phyloP scores from a whole-genome alignment of 1,140 invertebrate genomes.

The Drosophila ananassae region DNA sequence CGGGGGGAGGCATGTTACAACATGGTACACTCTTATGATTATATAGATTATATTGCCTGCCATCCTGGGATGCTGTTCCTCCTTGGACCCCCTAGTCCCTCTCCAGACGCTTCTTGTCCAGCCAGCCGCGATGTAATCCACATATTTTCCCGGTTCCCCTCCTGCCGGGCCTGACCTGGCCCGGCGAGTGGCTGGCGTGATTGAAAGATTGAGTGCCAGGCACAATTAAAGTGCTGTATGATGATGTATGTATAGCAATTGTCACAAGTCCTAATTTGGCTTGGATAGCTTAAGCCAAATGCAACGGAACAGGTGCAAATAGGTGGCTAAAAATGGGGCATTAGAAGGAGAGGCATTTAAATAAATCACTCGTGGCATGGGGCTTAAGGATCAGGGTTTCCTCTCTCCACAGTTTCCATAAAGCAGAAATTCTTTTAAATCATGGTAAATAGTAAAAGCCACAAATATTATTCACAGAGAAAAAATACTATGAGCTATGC shows the following conservation, averaged over 20 bases:
- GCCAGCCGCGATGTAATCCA: conserved; percentile 67
- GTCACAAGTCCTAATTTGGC: conserved; percentile 76
- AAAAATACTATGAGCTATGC: background rate
- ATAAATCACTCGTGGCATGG: conserved; percentile 9
- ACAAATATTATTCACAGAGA: background rate
- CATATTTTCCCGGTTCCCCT: conserved; percentile 10
- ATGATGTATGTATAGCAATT: conserved; percentile 74
- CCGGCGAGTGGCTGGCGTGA: conserved; percentile 47
- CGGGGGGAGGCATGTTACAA: conserved; percentile 57
- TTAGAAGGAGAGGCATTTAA: conserved; percentile 6
- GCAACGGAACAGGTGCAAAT: conserved; percentile 36
- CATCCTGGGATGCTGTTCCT: conserved; percentile 14
- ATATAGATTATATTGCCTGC: conserved; percentile 77
- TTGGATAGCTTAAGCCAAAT: conserved; percentile 46
- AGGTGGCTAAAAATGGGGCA: conserved; percentile 18
- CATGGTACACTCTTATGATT: conserved; percentile 76
- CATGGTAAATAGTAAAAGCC: conserved; percentile 11
- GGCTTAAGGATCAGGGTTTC: conserved; percentile 13
- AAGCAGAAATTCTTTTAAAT: background rate
- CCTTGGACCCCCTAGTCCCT: background rate
- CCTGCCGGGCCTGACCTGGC: background rate
- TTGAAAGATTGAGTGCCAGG: conserved; percentile 83
- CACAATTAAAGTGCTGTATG: conserved; percentile 75
- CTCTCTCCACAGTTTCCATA: background rate
- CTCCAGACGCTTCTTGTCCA: conserved; percentile 27